Conservation (phyloP, 2,888 invertebrate species). For the Mesoligia furuncula region DNA sequence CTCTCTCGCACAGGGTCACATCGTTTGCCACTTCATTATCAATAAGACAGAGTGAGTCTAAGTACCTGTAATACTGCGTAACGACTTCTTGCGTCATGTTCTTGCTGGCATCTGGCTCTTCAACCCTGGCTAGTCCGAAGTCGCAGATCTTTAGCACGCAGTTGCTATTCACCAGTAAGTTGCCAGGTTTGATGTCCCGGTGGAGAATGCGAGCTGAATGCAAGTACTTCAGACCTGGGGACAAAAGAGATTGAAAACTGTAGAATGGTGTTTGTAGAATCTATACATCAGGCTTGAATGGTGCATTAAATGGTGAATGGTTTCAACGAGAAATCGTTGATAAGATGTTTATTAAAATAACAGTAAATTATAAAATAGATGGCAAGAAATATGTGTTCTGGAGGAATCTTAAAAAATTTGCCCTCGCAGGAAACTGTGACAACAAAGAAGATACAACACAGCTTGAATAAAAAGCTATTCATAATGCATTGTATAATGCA, state of each 20-base stretch:
- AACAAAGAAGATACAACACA: not conserved
- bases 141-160: conserved; percentile 99
- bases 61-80: conserved; percentile 97
- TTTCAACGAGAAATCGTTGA: not conserved
- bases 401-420: not conserved
- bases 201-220: conserved; percentile 99
- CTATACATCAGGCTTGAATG: not conserved
- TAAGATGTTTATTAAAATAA: not conserved
- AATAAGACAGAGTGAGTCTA: not conserved
- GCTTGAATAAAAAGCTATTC: conserved; percentile 17
- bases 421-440: not conserved
- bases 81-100: conserved; percentile 99
- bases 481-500: conserved; percentile 12
- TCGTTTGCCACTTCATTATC: not conserved
- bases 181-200: conserved; percentile 99
- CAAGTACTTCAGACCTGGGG: conserved; percentile 97
- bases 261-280: not conserved
- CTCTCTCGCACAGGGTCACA: not conserved
- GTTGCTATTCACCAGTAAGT: conserved; percentile 99
- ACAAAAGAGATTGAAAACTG: not conserved
- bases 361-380: not conserved
- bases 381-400: not conserved
- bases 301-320: too few species aligned
- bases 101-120: conserved; percentile 97
- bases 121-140: conserved; percentile 99